Evolutionary conservation across 2,888 invertebrate species (phyloP).

Genomic region (Xestia sexstrigata): DNA sequence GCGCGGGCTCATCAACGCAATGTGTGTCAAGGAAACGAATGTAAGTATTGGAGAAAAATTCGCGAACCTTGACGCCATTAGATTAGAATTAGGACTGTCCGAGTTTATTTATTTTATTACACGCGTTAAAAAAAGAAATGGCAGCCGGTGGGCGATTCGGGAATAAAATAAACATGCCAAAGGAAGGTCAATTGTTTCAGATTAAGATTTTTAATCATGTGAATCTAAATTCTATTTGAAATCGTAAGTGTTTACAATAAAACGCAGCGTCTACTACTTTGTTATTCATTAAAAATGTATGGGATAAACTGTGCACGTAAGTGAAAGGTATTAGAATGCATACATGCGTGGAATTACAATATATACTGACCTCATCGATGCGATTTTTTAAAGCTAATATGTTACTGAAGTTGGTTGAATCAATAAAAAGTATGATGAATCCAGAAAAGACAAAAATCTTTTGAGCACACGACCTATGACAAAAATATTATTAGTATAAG

Average conservation of each 20-base stretch:
- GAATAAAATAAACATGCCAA: constrained; percentile 44
- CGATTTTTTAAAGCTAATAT: constrained; percentile 1
- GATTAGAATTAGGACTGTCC: constrained; percentile 87
- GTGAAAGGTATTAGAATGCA: constrained; percentile 59
- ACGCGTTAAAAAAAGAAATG: constrained; percentile 67
- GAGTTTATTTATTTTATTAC: constrained; percentile 80
- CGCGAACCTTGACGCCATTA: constrained; percentile 83
- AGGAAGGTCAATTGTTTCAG: constrained; percentile 50
- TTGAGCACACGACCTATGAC: not conserved
- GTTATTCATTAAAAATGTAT: constrained; percentile 50
- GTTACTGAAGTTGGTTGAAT: not conserved
- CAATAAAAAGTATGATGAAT: not conserved
- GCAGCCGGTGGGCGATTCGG: constrained; percentile 45
- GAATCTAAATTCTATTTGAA: constrained; percentile 28
- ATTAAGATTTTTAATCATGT: constrained; percentile 35
- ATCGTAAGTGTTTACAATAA: constrained; percentile 33
- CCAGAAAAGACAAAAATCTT: not conserved
- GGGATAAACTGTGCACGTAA: constrained; percentile 45
- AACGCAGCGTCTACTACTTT: constrained; percentile 5
- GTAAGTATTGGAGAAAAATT: constrained; percentile 88
- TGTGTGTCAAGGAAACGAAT: constrained; percentile 85
- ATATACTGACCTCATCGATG: constrained; percentile 38
- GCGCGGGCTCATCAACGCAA: constrained; percentile 80
- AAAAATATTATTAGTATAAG: not conserved
- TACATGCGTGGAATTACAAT: constrained; percentile 45